Conservation (phyloP, 2,113 vertebrate species). For the Eidolon helvum region DNA sequence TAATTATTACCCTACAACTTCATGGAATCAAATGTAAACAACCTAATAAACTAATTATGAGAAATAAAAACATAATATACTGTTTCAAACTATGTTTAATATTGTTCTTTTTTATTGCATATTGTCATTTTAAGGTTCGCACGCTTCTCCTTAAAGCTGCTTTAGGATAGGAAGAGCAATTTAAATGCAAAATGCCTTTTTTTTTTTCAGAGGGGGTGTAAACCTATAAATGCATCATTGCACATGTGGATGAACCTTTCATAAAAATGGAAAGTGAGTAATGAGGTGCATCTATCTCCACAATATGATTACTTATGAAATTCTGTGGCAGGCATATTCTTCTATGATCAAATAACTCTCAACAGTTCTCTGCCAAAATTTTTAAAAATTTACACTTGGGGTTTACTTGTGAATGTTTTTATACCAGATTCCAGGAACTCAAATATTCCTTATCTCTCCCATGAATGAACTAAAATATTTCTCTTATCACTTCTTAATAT, state of each 20-base stretch:
- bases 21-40: background rate
- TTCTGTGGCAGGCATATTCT: constrained; percentile 38
- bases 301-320: constrained; percentile 67
- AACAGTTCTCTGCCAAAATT: constrained; percentile 22
- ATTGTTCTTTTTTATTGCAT: constrained; percentile 1
- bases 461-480: background rate
- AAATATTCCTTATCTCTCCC: background rate
- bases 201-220: constrained; percentile 68
- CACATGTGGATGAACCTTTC: constrained; percentile 68
- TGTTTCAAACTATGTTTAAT: background rate
- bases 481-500: background rate
- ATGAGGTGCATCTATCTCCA: constrained; percentile 69
- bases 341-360: constrained; percentile 43
- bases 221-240: constrained; percentile 74
- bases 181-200: constrained; percentile 76
- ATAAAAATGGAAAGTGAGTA: constrained; percentile 76
- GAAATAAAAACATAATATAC: constrained; percentile 14
- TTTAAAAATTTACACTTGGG: background rate
- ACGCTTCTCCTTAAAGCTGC: background rate
- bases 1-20: background rate
- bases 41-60: background rate
- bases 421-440: background rate
- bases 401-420: constrained; percentile 38
- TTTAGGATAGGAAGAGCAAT: constrained; percentile 56
- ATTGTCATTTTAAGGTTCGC: background rate